Evolutionary conservation across 2,888 invertebrate species (phyloP), one percentile per base, ranked within the genome.

Genomic region (Linyphia triangularis): DNA sequence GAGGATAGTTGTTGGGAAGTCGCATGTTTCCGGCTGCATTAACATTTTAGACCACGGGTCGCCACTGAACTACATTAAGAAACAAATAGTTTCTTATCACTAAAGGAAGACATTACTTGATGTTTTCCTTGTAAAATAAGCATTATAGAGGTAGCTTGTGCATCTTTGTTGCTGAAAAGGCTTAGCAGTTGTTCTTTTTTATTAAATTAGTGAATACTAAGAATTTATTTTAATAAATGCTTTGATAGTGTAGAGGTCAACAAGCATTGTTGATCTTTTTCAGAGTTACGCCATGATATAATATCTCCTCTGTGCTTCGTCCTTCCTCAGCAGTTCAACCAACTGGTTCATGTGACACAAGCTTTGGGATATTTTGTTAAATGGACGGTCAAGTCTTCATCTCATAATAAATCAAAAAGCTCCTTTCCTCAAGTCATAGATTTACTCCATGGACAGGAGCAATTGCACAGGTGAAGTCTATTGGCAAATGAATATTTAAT

Each of bases 271-370:
- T 10, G 3, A 40, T 33, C 30, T n/a, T 33, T 79, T 65, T 26
- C 33, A 79, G 79, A 79, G 28, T 30, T 79, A 7, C 65, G 79
- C 9, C 67, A 89, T 37, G 90, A 89, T 16, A 37, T 90, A 10
- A 72, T 90, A 13, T 79, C 79, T 2, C 91, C 91, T 0, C 81
- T 90, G 19, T 92, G 92, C 89, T 92, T 91, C 90, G 84, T 90
- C 10, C 91, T 92, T 33, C 92, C 92, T 0, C 82, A 90, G 22
- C 91, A 92, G 85, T 91, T 90, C 72, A 91, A 91, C 59, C 90
- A 91, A 61, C 91, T 92, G 75, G 79, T 92, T 0, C 91, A 91
- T 40, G 91, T 91, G 1, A 91, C 91, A 10, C 91, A 91, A 63
- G 91, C 83, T 24, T 67, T 91, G 0, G 91, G 91, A 22, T 90